These are phyloP conservation scores for Conchocele bisecta DNA, from an alignment of 2,888 invertebrate genomes.

Conservation along the genomic window DNA sequence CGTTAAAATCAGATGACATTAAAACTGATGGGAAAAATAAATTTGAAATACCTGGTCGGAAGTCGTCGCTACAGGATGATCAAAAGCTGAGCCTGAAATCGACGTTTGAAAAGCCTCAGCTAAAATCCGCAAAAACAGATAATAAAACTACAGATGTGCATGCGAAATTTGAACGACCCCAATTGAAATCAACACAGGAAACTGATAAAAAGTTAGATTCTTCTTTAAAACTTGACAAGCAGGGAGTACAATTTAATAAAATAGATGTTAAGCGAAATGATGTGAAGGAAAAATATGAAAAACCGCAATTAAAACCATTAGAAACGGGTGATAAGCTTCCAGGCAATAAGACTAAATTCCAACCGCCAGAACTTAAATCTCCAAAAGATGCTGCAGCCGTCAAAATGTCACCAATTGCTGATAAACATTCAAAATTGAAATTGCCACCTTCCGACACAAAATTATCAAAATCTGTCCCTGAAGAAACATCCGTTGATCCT, in stretches of 20 bases:
- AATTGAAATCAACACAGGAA: slow-evolving; percentile 16
- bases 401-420: too few species aligned
- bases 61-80: slow-evolving; percentile 9
- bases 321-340: slow-evolving; percentile 15
- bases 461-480: too few species aligned
- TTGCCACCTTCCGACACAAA: too few species aligned
- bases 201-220: too few species aligned
- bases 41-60: slow-evolving; percentile 33
- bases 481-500: too few species aligned
- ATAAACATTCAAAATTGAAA: too few species aligned
- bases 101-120: slow-evolving; percentile 18
- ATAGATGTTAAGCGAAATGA: slow-evolving; percentile 3
- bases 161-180: neutral
- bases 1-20: neutral
- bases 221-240: too few species aligned
- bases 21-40: slow-evolving; percentile 10
- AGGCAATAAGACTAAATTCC: slow-evolving; percentile 20
- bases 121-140: neutral
- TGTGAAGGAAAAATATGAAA: slow-evolving; percentile 9
- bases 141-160: too few species aligned
- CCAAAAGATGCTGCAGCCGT: neutral
- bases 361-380: slow-evolving; percentile 6
- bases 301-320: slow-evolving; percentile 1
- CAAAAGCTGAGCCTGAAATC: slow-evolving; percentile 35
- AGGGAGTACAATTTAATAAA: too few species aligned